Percentiles rank a stretch among this genome's conserved stretches.
These are phyloP conservation scores for Tauraco hartlaubi DNA, from an alignment of 2,797 vertebrate species.

Conservation along the genomic window DNA sequence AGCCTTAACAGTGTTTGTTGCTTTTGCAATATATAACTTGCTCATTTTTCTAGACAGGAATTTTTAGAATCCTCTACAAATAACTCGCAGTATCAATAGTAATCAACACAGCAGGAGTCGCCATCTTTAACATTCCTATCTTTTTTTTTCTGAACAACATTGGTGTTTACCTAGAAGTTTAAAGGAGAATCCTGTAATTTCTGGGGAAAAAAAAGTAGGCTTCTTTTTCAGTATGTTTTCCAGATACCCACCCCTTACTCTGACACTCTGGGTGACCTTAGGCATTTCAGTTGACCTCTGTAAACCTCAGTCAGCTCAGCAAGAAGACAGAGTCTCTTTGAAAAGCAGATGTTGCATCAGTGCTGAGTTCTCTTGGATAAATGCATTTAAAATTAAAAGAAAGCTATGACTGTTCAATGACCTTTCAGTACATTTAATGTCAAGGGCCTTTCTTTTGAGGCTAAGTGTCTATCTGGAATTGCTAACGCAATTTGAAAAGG, in stretches of 20 bases:
- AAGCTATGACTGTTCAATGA: constrained; percentile 55
- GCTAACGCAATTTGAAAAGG: constrained; percentile 42
- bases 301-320: constrained; percentile 7
- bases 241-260: neutral
- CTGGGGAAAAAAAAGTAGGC: neutral
- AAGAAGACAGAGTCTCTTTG: constrained; percentile 32
- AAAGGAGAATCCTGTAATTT: neutral
- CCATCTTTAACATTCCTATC: neutral
- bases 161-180: neutral
- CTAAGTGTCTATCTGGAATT: constrained; percentile 47
- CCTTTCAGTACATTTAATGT: constrained; percentile 61
- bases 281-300: constrained; percentile 44
- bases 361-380: constrained; percentile 39
- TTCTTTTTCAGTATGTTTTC: neutral
- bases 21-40: neutral
- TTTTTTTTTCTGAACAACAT: neutral
- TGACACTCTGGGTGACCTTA: constrained; percentile 42
- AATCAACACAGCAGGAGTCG: constrained; percentile 34
- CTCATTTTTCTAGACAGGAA: neutral
- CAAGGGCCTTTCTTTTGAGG: constrained; percentile 47
- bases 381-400: constrained; percentile 64
- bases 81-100: constrained; percentile 21
- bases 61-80: constrained; percentile 37
- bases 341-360: constrained; percentile 53
- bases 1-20: neutral